A percentile compares a stretch with the other conserved stretches of the same genome.
These are phyloP conservation scores for Paedocypris sp. DNA, from an alignment of 2,113 vertebrate species.

Conservation along the genomic window DNA sequence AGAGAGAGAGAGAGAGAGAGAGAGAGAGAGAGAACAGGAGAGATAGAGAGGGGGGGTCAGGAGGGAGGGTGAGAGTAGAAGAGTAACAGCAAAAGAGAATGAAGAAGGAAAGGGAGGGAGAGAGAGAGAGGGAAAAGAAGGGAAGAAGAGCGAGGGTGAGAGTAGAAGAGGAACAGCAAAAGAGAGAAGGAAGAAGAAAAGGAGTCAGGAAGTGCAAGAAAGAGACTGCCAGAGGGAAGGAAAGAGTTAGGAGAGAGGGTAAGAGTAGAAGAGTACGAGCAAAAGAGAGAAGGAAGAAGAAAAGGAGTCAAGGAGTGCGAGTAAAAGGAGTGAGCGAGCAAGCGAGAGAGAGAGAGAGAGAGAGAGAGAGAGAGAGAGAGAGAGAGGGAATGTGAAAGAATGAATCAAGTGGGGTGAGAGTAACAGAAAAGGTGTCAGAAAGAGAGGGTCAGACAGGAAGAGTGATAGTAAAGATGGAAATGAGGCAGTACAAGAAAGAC, in stretches of 20 bases:
- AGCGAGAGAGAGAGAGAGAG: conserved; percentile 2
- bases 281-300: conserved; percentile 66
- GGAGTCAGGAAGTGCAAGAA: conserved; percentile 27
- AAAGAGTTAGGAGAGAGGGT: conserved; percentile 5
- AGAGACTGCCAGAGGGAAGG: conserved; percentile 23
- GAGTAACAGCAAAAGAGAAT: conserved; percentile 13
- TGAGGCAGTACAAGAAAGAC: too few relatives aligned
- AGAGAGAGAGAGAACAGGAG: conserved; percentile 27
- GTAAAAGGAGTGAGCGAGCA: conserved; percentile 27
- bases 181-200: conserved; percentile 28
- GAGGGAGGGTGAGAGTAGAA: conserved; percentile 2
- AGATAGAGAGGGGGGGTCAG: conserved; percentile 26
- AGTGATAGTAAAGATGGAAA: too few relatives aligned
- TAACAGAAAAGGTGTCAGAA: too few relatives aligned
- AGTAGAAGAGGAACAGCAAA: conserved; percentile 65
- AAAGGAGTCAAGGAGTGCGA: conserved; percentile 60
- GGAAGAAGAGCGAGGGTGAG: conserved; percentile 91
- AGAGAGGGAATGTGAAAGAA: too few relatives aligned
- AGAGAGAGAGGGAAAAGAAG: conserved; percentile 75
- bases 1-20: conserved; percentile 31
- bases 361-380: conserved; percentile 14
- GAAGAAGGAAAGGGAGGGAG: too few relatives aligned
- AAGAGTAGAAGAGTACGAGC: conserved; percentile 8
- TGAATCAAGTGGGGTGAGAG: too few relatives aligned
- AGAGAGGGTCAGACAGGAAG: too few relatives aligned